phyloP scores from a whole-genome alignment of 1,140 invertebrate species.

The Potamilus streckersoni region DNA sequence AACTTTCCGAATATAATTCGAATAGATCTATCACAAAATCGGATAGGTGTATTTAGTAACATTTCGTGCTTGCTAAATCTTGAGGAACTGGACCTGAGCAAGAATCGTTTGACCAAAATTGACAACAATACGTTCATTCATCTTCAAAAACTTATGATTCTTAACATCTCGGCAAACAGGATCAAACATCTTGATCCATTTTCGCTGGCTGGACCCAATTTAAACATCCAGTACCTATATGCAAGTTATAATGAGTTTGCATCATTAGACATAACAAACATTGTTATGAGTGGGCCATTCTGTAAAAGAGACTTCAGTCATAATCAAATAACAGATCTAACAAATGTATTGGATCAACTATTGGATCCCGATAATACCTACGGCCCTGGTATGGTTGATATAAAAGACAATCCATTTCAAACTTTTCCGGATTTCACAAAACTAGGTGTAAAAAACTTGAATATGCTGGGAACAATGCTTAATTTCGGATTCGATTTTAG shows the following conservation, averaged over 20 bases:
- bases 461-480: constrained; percentile 11
- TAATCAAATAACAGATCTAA: constrained; percentile 6
- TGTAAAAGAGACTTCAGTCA: constrained; percentile 2
- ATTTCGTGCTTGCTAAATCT: too few relatives aligned
- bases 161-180: constrained; percentile 1
- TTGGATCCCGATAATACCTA: constrained; percentile 7
- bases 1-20: too few relatives aligned
- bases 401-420: constrained; percentile 5
- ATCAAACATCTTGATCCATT: constrained; percentile 4
- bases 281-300: constrained; percentile 6
- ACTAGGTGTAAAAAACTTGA: constrained; percentile 3
- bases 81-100: too few relatives aligned
- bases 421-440: constrained; percentile 15
- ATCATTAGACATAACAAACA: constrained; percentile 15
- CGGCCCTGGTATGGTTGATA: constrained; percentile 15
- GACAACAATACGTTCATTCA: constrained; percentile 15
- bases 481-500: constrained; percentile 11
- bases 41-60: too few relatives aligned
- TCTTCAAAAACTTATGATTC: background rate
- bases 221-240: constrained; percentile 5
- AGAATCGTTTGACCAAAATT: background rate
- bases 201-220: background rate
- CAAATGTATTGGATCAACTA: constrained; percentile 1
- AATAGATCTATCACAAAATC: too few relatives aligned
- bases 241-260: constrained; percentile 11